Percentiles rank a stretch among this genome's conserved stretches.
Conservation (phyloP, 2,797 vertebrate species). For the Stomatorhinus walkeri region DNA sequence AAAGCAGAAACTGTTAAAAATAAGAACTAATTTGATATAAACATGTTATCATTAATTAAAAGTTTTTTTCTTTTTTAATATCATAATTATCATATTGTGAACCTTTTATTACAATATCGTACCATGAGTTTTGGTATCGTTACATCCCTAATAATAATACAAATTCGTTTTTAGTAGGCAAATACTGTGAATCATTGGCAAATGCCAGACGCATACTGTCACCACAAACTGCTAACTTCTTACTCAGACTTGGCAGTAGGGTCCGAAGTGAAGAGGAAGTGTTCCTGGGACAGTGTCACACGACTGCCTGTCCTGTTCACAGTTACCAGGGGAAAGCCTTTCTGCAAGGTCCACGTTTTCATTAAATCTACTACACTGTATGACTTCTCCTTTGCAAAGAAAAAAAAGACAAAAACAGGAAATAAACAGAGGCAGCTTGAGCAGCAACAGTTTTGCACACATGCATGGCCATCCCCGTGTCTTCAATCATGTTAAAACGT, state of each 20-base stretch:
- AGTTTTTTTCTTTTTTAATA: no score
- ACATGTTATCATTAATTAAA: no score
- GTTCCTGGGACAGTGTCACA: constrained; percentile 76
- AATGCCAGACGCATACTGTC: not conserved
- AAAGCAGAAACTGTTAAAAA: no score
- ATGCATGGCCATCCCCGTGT: not conserved
- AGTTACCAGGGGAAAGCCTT: constrained; percentile 89
- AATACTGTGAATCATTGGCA: not conserved
- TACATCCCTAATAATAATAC: not conserved
- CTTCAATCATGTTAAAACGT: not conserved
- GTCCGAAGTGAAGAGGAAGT: constrained; percentile 61
- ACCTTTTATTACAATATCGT: no score
- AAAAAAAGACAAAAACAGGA: not conserved
- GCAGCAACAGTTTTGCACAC: not conserved
- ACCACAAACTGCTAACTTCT: not conserved
- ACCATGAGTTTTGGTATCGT: no score
- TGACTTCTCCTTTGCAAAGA: constrained; percentile 57
- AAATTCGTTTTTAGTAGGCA: not conserved
- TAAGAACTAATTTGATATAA: no score
- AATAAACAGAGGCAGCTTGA: not conserved
- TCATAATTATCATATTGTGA: no score
- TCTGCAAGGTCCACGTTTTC: constrained; percentile 85
- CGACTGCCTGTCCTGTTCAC: constrained; percentile 62
- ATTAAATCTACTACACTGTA: constrained; percentile 78
- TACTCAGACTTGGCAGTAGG: constrained; percentile 62